phyloP scores from a whole-genome alignment of 2,797 vertebrate species.

The Mionectes olivaceus region DNA sequence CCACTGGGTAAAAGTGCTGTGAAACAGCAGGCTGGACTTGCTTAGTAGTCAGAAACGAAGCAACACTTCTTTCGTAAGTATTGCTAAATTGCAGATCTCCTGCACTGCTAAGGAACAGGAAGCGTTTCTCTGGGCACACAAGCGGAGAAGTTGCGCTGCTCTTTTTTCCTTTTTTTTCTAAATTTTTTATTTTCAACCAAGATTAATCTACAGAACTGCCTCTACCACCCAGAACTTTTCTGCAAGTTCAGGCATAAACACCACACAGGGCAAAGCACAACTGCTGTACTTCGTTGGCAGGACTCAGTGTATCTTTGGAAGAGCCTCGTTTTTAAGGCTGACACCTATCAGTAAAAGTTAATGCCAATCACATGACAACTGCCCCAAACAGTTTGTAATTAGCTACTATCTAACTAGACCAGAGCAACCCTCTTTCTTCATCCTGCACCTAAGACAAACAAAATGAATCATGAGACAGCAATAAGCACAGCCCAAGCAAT shows the following conservation, averaged over 20 bases:
- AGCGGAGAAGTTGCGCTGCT: background rate
- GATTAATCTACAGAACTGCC: background rate
- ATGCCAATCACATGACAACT: background rate
- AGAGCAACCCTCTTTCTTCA: background rate
- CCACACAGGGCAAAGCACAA: background rate
- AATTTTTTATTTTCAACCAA: background rate
- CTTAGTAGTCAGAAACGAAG: background rate
- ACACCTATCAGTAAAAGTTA: background rate
- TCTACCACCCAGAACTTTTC: background rate
- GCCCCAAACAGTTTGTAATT: background rate
- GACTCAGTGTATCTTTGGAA: background rate
- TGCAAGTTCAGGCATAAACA: background rate
- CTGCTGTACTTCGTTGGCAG: background rate
- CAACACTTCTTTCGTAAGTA: background rate
- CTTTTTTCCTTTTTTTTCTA: too few species aligned
- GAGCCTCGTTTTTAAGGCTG: background rate
- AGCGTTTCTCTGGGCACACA: background rate
- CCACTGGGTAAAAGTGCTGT: background rate
- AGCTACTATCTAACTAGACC: background rate
- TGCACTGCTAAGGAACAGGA: background rate
- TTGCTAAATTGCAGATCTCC: background rate
- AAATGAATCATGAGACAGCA: background rate
- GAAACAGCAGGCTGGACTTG: background rate
- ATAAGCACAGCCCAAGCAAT: background rate
- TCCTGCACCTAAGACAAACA: background rate